Evolutionary conservation across 2,797 vertebrate genomes (phyloP).

Genomic region (Vespertilio murinus): DNA sequence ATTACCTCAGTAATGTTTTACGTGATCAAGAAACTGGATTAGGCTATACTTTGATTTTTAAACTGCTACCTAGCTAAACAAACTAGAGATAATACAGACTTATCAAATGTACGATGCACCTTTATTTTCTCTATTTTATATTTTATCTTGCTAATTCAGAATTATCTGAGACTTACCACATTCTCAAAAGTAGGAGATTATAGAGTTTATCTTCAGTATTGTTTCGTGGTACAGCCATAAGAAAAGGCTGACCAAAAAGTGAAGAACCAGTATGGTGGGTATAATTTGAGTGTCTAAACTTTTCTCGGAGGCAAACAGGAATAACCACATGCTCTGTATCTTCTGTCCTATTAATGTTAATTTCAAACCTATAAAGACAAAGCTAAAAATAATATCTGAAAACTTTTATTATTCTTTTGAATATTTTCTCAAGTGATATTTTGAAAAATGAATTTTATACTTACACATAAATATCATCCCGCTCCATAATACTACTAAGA

Average conservation of each 20-base stretch:
- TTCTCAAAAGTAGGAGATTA: conserved; percentile 94
- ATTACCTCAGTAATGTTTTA: conserved; percentile 27
- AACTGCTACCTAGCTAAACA: conserved; percentile 1
- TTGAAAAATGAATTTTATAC: conserved; percentile 78
- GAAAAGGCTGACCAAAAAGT: conserved; percentile 96
- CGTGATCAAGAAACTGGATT: not conserved
- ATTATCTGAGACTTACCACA: conserved; percentile 88
- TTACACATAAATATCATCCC: conserved; percentile 99
- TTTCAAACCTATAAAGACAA: conserved; percentile 91
- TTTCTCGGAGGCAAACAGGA: conserved; percentile 96
- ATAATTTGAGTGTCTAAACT: conserved; percentile 96
- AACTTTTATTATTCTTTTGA: conserved; percentile 37
- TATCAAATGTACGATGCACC: not conserved
- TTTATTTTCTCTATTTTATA: conserved; percentile 5
- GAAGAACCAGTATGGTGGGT: conserved; percentile 95
- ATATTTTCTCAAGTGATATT: conserved; percentile 39
- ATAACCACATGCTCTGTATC: conserved; percentile 96
- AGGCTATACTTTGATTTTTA: not conserved
- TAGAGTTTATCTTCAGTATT: conserved; percentile 98
- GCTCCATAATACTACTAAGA: conserved; percentile 98
- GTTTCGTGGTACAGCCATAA: conserved; percentile 94
- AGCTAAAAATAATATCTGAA: conserved; percentile 53
- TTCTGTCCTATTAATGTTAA: conserved; percentile 93
- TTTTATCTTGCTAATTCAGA: conserved; percentile 20
- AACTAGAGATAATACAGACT: not conserved